Evolutionary conservation across 1,140 invertebrate genomes (phyloP).

Genomic region (Cotesia vestalis): DNA sequence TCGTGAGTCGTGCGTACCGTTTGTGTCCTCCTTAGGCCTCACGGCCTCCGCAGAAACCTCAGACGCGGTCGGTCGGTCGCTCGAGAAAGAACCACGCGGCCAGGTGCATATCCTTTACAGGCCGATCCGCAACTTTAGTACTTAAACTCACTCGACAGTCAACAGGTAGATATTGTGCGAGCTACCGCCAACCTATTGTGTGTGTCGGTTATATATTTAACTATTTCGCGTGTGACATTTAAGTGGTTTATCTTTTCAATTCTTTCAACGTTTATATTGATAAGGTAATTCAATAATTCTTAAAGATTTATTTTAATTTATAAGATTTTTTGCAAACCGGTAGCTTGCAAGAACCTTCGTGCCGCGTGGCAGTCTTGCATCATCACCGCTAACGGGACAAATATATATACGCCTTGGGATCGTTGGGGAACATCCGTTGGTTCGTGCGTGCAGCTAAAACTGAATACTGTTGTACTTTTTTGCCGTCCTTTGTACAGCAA

Average conservation of each 20-base stretch:
- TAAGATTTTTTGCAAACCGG: not conserved
- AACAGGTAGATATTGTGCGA: not conserved
- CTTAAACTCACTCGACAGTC: not conserved
- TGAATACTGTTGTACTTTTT: not conserved
- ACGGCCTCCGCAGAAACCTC: constrained; percentile 52
- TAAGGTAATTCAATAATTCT: too few species aligned
- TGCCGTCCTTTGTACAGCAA: too few species aligned
- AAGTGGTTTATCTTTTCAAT: too few species aligned
- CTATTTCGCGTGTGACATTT: too few species aligned
- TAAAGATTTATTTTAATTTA: too few species aligned
- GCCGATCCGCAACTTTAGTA: constrained; percentile 17
- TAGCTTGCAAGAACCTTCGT: not conserved
- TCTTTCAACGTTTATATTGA: too few species aligned
- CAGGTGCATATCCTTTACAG: constrained; percentile 47
- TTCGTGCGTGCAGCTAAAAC: constrained; percentile 15
- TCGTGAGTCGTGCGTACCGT: constrained; percentile 65
- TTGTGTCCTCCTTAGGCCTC: constrained; percentile 65
- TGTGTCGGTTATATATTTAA: not conserved
- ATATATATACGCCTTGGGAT: constrained; percentile 6
- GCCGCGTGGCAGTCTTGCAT: constrained; percentile 25
- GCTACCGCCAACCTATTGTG: not conserved
- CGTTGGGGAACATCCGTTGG: not conserved
- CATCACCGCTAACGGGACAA: constrained; percentile 24
- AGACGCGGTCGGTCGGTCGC: constrained; percentile 63
- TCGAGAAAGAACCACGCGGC: constrained; percentile 61